These are phyloP conservation scores for Elgonia sp. DNA, from an alignment of 2,888 invertebrate species.

Conservation along the genomic window DNA sequence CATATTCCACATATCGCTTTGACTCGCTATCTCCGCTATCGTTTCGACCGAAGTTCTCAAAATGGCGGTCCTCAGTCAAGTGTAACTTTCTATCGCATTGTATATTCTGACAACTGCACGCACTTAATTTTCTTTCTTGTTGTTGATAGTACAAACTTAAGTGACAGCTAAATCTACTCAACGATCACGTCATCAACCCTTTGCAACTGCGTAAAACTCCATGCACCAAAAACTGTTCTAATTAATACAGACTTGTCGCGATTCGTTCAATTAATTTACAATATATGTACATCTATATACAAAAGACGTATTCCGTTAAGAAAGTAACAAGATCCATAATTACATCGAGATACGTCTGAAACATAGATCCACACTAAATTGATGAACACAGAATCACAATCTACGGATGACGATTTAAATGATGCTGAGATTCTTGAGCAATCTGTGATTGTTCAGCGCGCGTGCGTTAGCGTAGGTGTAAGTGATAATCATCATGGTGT, in stretches of 20 bases:
- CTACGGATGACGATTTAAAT: conserved; percentile 54
- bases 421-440: conserved; percentile 28
- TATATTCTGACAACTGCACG: conserved; percentile 67
- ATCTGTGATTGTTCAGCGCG: conserved; percentile 15
- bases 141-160: conserved; percentile 45
- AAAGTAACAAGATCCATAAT: conserved; percentile 58
- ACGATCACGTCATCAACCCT: conserved; percentile 62
- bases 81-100: conserved; percentile 18
- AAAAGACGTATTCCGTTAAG: conserved; percentile 42
- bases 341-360: conserved; percentile 68
- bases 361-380: conserved; percentile 65
- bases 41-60: background rate
- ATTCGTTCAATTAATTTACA: conserved; percentile 26
- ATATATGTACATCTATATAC: conserved; percentile 69
- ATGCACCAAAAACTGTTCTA: conserved; percentile 71
- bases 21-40: background rate
- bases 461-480: conserved; percentile 32
- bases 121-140: conserved; percentile 62
- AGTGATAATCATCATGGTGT: conserved; percentile 56
- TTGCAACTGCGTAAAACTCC: conserved; percentile 54
- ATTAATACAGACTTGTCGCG: conserved; percentile 57
- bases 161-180: conserved; percentile 59
- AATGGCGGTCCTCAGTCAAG: conserved; percentile 43
- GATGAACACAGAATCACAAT: conserved; percentile 59
- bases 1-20: conserved; percentile 65